Evolutionary conservation across 2,113 vertebrate genomes (phyloP).

Genomic region (Mastomys natalensis): DNA sequence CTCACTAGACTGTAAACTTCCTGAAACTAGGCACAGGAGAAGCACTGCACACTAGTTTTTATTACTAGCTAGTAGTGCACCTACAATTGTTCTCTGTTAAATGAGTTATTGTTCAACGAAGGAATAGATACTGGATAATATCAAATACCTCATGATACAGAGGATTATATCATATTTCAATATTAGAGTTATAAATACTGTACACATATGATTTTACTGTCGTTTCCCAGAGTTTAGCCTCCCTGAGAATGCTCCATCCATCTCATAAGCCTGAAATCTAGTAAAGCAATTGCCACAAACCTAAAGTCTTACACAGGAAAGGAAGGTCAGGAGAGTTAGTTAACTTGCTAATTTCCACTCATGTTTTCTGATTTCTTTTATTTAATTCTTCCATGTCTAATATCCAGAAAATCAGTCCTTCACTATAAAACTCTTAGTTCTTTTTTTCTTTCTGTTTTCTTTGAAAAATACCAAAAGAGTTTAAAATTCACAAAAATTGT

Average conservation of each 20-base stretch:
- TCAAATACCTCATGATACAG: not conserved
- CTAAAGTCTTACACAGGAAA: not conserved
- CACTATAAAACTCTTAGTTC: not conserved
- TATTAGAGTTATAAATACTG: not conserved
- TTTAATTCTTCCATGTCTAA: not conserved
- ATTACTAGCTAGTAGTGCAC: not conserved
- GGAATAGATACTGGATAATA: not conserved
- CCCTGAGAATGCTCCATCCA: not conserved
- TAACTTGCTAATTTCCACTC: not conserved
- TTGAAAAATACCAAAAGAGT: constrained; percentile 14
- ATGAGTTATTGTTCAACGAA: not conserved
- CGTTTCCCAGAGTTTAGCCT: constrained; percentile 12
- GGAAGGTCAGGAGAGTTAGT: not conserved
- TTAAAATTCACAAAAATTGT: not conserved
- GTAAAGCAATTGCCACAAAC: not conserved
- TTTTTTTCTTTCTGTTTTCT: not conserved
- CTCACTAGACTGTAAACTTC: not conserved
- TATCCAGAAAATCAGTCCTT: not conserved
- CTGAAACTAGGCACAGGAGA: not conserved
- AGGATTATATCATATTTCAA: not conserved
- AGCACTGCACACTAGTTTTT: not conserved
- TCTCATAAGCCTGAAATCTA: not conserved
- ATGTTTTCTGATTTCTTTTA: not conserved
- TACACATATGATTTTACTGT: not conserved
- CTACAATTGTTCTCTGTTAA: not conserved